Conservation (phyloP, 2,797 vertebrate species). For the Malacoctenus gilli region DNA sequence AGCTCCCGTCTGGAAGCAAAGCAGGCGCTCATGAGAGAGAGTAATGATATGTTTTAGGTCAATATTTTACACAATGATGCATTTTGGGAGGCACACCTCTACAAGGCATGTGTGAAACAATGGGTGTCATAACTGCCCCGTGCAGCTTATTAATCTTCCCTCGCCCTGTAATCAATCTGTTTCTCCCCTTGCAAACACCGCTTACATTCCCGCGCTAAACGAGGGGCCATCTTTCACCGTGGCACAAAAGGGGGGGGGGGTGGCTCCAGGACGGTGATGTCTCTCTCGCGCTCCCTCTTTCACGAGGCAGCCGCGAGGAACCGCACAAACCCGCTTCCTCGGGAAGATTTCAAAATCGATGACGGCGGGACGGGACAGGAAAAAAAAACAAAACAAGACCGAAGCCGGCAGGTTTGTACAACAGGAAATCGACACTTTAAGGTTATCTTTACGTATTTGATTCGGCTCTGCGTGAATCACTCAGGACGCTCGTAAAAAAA, state of each 20-base stretch:
- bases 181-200: constrained; percentile 79
- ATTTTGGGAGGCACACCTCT: constrained; percentile 90
- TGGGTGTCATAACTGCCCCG: constrained; percentile 91
- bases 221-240: constrained; percentile 81
- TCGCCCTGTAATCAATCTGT: constrained; percentile 89
- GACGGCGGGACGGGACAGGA: constrained; percentile 64
- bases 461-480: constrained; percentile 20
- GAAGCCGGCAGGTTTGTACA: constrained; percentile 25
- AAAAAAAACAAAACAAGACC: constrained; percentile 41
- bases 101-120: constrained; percentile 89
- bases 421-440: constrained; percentile 28
- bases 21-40: constrained; percentile 87
- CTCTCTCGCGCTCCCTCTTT: constrained; percentile 79
- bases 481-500: too few species aligned
- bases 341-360: constrained; percentile 71
- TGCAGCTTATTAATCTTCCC: constrained; percentile 90
- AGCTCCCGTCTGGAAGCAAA: constrained; percentile 85
- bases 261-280: constrained; percentile 77
- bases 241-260: constrained; percentile 77
- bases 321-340: constrained; percentile 71
- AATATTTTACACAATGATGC: constrained; percentile 95
- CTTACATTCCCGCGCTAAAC: constrained; percentile 79
- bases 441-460: constrained; percentile 35
- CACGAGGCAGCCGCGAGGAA: constrained; percentile 68
- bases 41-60: constrained; percentile 93